Percentiles rank a stretch among this genome's conserved stretches.
Conservation (phyloP, 2,113 vertebrate species). For the Echinops telfairi region DNA sequence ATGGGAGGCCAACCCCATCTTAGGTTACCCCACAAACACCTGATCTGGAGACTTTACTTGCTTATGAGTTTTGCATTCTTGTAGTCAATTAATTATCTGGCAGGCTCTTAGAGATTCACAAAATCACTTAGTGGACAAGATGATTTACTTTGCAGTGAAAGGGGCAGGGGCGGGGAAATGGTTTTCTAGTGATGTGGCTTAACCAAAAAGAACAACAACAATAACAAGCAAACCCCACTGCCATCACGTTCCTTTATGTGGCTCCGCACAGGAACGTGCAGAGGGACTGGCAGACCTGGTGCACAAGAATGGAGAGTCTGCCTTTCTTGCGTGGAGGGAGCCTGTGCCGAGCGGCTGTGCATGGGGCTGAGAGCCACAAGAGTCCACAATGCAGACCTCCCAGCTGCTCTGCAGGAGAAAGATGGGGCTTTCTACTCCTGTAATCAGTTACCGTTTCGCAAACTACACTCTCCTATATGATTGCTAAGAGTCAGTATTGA, state of each 20-base stretch:
- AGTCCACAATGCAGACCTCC: too few species aligned
- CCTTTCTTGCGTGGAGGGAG: too few species aligned
- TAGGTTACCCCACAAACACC: neutral
- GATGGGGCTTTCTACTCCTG: too few species aligned
- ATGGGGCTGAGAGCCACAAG: too few species aligned
- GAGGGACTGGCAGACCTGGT: neutral
- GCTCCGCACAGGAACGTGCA: neutral
- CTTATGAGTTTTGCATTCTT: conserved; percentile 15
- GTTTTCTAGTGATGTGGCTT: neutral
- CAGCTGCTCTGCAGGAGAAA: too few species aligned
- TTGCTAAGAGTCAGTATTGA: too few species aligned
- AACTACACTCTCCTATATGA: too few species aligned
- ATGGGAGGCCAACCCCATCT: neutral
- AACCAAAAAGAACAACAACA: neutral
- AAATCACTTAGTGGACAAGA: neutral
- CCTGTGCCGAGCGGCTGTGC: too few species aligned
- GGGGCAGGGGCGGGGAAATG: neutral
- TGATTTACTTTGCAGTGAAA: neutral
- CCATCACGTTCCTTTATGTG: too few species aligned
- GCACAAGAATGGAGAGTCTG: neutral
- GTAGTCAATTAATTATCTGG: conserved; percentile 58
- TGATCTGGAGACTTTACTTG: neutral
- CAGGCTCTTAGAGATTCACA: neutral
- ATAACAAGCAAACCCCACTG: too few species aligned
- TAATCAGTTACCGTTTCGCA: too few species aligned